Evolutionary conservation across 1,140 invertebrate genomes (phyloP).

Genomic region (Drosophila malerkotliana): DNA sequence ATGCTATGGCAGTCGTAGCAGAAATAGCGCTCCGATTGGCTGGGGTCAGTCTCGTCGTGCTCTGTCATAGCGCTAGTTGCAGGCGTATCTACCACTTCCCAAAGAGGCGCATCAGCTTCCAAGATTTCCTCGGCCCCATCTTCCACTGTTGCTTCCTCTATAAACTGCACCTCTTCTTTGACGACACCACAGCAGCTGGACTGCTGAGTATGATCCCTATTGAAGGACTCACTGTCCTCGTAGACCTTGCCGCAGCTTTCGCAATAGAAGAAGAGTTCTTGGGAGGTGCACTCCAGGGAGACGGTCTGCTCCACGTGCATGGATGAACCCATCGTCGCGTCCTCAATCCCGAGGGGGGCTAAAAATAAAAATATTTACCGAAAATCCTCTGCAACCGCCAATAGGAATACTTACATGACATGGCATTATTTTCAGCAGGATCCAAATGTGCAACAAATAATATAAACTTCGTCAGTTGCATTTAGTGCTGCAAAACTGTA

Average conservation of each 20-base stretch:
- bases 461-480: background rate
- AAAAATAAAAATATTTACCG: background rate
- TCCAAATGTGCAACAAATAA: conserved; percentile 8
- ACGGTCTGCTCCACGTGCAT: conserved; percentile 49
- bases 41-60: conserved; percentile 9
- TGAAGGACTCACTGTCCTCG: conserved; percentile 38
- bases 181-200: conserved; percentile 4
- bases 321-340: background rate
- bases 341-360: conserved; percentile 15
- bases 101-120: conserved; percentile 47
- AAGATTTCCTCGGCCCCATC: conserved; percentile 41
- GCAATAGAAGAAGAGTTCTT: conserved; percentile 46
- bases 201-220: conserved; percentile 26
- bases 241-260: conserved; percentile 53
- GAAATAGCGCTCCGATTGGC: conserved; percentile 63
- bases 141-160: conserved; percentile 34
- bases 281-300: conserved; percentile 7
- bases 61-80: background rate
- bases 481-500: background rate
- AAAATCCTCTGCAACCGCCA: too few species aligned
- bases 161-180: conserved; percentile 7
- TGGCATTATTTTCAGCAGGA: conserved; percentile 32
- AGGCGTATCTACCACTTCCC: conserved; percentile 56
- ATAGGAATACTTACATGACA: conserved; percentile 42
- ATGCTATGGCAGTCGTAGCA: conserved; percentile 76